Percentiles rank a stretch among this genome's conserved stretches.
These are phyloP conservation scores for Hassar affinis DNA, from an alignment of 2,113 vertebrate genomes.

Conservation along the genomic window DNA sequence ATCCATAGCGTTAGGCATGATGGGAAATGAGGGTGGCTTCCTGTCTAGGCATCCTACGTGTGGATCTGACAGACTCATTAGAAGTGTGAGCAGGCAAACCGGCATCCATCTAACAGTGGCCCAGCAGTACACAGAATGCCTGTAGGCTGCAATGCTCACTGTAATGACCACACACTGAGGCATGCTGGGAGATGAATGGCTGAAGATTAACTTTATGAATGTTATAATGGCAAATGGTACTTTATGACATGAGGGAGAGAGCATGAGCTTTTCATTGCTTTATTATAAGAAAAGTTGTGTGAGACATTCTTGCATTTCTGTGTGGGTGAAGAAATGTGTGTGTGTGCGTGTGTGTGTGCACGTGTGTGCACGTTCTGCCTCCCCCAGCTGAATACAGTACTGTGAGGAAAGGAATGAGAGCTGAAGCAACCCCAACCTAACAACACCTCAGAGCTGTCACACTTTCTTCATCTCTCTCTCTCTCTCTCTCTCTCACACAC, in stretches of 20 bases:
- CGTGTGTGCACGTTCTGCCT: neutral
- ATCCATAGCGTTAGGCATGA: neutral
- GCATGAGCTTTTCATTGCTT: constrained; percentile 9
- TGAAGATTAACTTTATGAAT: constrained; percentile 36
- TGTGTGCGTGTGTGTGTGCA: neutral
- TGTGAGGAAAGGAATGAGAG: neutral
- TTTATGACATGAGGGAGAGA: constrained; percentile 1
- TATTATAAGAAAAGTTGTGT: constrained; percentile 1
- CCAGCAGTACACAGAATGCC: constrained; percentile 37
- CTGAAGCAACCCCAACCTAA: constrained; percentile 6
- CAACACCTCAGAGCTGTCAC: constrained; percentile 12
- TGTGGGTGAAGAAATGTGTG: constrained; percentile 19
- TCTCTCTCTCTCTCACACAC: neutral
- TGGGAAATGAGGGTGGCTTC: neutral
- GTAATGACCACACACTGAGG: constrained; percentile 47
- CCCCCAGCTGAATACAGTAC: neutral
- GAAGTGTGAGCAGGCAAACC: constrained; percentile 36
- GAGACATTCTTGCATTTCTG: neutral
- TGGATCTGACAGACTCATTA: constrained; percentile 37
- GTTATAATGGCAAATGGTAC: constrained; percentile 23
- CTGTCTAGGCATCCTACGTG: constrained; percentile 1
- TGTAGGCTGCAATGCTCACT: constrained; percentile 20
- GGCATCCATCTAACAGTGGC: constrained; percentile 29
- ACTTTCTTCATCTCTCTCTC: neutral
- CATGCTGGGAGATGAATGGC: constrained; percentile 34